Percentiles rank a stretch among this genome's conserved stretches.
Conservation (phyloP, 35 echinoderm and acorn worm species). For the Anneissia japonica region DNA sequence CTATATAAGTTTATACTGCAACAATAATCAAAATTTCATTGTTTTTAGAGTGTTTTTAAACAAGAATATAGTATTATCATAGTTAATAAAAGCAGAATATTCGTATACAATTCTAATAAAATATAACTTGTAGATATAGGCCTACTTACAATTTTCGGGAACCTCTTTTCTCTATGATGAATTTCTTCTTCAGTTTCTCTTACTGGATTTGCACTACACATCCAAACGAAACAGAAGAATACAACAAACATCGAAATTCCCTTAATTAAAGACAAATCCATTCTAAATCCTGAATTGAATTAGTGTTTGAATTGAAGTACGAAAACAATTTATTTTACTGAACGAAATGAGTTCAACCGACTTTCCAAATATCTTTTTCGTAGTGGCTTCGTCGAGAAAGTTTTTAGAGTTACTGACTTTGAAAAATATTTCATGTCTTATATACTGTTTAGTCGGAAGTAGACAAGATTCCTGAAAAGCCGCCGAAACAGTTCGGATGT, state of each 20-base stretch:
- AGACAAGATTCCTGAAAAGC: neutral
- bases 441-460: neutral
- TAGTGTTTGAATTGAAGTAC: neutral
- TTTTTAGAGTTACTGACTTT: neutral
- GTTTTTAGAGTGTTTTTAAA: neutral
- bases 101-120: neutral
- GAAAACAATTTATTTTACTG: neutral
- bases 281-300: neutral
- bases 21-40: neutral
- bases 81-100: too few relatives aligned
- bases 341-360: neutral
- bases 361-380: neutral
- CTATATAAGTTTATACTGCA: too few relatives aligned
- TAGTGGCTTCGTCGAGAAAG: neutral
- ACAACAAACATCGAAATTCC: neutral
- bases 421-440: neutral
- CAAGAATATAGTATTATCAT: too few relatives aligned
- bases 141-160: neutral
- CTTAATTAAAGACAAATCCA: neutral
- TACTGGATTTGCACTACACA: neutral
- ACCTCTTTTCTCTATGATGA: neutral
- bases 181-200: neutral
- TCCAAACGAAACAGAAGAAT: neutral
- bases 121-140: neutral
- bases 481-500: neutral